Conservation (phyloP, 1,140 invertebrate genomes). For the Pogonognathellus flavescens region DNA sequence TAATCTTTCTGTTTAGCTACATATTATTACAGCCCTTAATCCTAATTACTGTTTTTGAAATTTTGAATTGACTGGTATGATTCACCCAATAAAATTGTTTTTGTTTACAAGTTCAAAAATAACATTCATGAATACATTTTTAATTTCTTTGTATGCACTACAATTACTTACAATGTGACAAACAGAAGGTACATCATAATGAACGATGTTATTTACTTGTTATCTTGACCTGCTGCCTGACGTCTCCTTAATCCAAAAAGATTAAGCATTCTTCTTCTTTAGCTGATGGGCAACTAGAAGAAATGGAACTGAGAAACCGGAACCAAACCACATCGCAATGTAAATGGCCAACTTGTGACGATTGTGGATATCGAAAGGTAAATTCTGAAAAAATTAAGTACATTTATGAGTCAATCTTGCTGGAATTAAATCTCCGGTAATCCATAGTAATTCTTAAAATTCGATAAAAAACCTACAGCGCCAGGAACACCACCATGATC, state of each 20-base stretch:
- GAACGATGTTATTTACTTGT: not conserved
- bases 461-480: constrained; percentile 10
- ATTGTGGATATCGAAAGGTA: constrained; percentile 53
- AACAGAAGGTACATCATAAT: not conserved
- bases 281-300: not conserved
- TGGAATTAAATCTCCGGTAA: not conserved
- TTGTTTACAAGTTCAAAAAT: not conserved
- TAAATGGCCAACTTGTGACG: constrained; percentile 43
- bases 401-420: not conserved
- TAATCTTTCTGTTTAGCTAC: too few species aligned
- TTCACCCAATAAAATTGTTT: not conserved
- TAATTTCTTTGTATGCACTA: not conserved
- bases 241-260: not conserved
- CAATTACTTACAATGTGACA: not conserved
- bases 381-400: constrained; percentile 50
- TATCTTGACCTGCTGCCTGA: not conserved
- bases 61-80: not conserved
- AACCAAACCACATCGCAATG: constrained; percentile 29
- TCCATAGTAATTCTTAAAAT: not conserved
- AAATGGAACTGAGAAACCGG: constrained; percentile 26
- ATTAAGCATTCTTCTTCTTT: not conserved
- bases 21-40: not conserved
- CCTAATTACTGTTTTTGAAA: not conserved
- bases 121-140: not conserved
- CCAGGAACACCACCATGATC: constrained; percentile 56